Base-by-base conservation (phyloP, 2,113 vertebrate genomes). In the Tetrax tetrax region DNA sequence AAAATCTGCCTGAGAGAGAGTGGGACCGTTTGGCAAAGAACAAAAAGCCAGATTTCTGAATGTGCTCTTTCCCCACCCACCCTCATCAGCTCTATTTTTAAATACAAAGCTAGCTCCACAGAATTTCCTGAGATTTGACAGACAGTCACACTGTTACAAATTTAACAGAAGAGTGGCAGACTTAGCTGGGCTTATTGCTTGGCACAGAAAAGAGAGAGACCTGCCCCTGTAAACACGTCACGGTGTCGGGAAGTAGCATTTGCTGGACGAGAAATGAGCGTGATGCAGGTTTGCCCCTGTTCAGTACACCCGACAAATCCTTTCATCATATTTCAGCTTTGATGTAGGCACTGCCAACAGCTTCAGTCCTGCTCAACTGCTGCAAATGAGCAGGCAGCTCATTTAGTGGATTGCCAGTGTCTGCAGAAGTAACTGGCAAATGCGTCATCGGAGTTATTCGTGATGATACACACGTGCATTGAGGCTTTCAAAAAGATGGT, bases 11-110 rank as follows among this genome's bases (percentile, higher is more conserved):
- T 31, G 29, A 68, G 31, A 56, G 38, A 29, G 47, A 65, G 28
- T 10, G 45, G 25, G 43, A 10, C 19, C 10, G 5, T 54, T 94
- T 75, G 72, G n/a, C 12, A 7, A 89, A 71, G 72, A 93, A 66
- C 15, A 92, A 64, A 85, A 87, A 94, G 53, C 8, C 65, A 87
- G 65, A 69, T 94, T 96, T 94, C 74, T 94, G 86, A 81, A 89
- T 78, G 66, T 43, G 50, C 29, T 79, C 29, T 70, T 92, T 43
- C 64, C 27, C 59, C 76, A 86, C 51, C n/a, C 89, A 45, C 37
- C 4, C 71, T 83, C 88, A 80, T 83, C 90, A 76, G 25, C 65
- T 91, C 91, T 97, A 87, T 95, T 95, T 94, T 95, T 95, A 95
- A 81, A 33, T 25, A 61, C 69, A 77, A 83, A 94, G 43, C 70